A percentile compares a stretch with the other conserved stretches of the same genome.
Conservation (phyloP, 2,888 invertebrate genomes). For the Drosophila diplacantha region DNA sequence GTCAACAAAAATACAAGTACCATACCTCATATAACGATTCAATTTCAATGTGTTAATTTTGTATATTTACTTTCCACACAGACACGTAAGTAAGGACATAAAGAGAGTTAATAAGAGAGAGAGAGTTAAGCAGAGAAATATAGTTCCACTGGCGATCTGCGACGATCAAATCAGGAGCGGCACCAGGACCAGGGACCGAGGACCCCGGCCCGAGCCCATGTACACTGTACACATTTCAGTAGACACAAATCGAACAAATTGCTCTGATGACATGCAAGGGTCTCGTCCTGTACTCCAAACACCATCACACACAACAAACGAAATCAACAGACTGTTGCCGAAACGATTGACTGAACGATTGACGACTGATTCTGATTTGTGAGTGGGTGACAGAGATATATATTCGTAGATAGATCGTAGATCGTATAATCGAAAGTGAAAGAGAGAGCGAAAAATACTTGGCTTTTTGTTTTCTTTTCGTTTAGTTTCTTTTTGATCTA, state of each 20-base stretch:
- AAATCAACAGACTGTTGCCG: slow-evolving; percentile 52
- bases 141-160: slow-evolving; percentile 11
- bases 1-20: slow-evolving; percentile 73
- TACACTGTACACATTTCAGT: slow-evolving; percentile 29
- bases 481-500: slow-evolving; percentile 28
- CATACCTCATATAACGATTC: slow-evolving; percentile 47
- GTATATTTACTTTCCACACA: slow-evolving; percentile 42
- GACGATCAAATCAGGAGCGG: slow-evolving; percentile 51
- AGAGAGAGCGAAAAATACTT: slow-evolving; percentile 55
- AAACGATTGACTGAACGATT: slow-evolving; percentile 51
- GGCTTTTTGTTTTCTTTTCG: neutral
- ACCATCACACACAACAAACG: slow-evolving; percentile 66
- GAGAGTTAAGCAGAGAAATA: slow-evolving; percentile 49
- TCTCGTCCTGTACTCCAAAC: slow-evolving; percentile 38
- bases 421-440: slow-evolving; percentile 29
- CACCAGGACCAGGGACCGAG: slow-evolving; percentile 5
- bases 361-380: slow-evolving; percentile 31
- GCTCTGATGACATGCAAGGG: slow-evolving; percentile 50
- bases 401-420: slow-evolving; percentile 10
- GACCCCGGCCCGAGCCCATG: slow-evolving; percentile 4
- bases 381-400: slow-evolving; percentile 34
- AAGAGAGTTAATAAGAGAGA: slow-evolving; percentile 40
- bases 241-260: slow-evolving; percentile 59
- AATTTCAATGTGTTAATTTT: slow-evolving; percentile 39
- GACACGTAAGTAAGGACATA: slow-evolving; percentile 37